phyloP scores from a whole-genome alignment of 2,113 vertebrate species.

The Nipponia nippon region DNA sequence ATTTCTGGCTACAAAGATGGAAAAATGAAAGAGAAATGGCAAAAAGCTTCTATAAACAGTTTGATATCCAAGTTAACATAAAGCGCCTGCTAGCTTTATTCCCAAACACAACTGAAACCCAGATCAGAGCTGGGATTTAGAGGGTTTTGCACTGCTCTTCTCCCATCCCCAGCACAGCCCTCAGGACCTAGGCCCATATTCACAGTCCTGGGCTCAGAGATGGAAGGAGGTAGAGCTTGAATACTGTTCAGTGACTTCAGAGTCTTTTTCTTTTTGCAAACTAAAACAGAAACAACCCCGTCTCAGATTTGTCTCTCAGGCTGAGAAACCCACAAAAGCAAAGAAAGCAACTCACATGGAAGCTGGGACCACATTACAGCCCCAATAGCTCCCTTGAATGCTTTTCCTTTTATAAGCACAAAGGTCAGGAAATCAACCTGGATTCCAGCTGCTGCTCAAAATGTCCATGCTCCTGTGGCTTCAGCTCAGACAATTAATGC shows the following conservation, averaged over 20 bases:
- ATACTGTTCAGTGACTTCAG: neutral
- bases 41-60: neutral
- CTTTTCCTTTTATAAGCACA: neutral
- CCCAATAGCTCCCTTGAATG: neutral
- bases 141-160: neutral
- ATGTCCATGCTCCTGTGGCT: conserved; percentile 11
- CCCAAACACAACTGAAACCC: neutral
- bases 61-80: neutral
- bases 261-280: neutral
- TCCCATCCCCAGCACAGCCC: neutral
- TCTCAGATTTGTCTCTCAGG: neutral
- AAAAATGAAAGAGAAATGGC: neutral
- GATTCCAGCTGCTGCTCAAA: neutral
- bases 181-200: neutral
- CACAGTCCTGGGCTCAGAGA: neutral
- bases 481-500: conserved; percentile 8
- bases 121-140: neutral
- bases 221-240: neutral
- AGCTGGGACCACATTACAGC: neutral
- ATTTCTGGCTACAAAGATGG: neutral
- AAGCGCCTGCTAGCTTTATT: neutral
- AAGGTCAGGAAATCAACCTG: conserved; percentile 32
- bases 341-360: neutral
- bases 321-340: neutral
- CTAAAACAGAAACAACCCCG: neutral